Percentiles rank a stretch among this genome's conserved stretches.
phyloP scores from a whole-genome alignment of 2,888 invertebrate species.

The Physocephala rufipes region DNA sequence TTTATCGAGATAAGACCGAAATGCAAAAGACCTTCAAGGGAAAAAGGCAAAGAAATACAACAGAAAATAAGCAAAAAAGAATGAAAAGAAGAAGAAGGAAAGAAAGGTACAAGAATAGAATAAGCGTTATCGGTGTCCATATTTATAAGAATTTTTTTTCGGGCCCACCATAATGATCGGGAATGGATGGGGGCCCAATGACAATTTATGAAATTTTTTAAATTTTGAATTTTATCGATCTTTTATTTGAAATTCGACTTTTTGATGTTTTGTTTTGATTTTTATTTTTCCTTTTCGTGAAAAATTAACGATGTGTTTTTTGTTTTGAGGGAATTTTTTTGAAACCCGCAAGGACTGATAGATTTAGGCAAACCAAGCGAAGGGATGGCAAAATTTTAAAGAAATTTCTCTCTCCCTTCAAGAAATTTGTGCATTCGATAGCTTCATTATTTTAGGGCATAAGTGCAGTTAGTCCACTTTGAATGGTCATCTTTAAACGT shows the following conservation, averaged over 20 bases:
- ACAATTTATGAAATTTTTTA: not conserved
- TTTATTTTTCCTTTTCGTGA: constrained; percentile 38
- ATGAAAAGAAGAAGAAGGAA: too few relatives aligned
- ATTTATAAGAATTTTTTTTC: too few relatives aligned
- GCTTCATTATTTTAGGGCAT: not conserved
- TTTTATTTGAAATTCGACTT: constrained; percentile 13
- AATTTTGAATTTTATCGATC: constrained; percentile 15
- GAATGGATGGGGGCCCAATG: not conserved
- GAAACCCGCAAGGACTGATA: constrained; percentile 55
- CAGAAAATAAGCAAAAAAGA: too few relatives aligned
- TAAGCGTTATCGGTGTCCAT: too few relatives aligned
- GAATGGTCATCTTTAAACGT: not conserved
- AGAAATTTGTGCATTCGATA: constrained; percentile 9
- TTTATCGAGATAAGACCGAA: too few relatives aligned
- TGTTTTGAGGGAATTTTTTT: constrained; percentile 32
- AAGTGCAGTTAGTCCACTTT: constrained; percentile 1
- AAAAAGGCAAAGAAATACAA: too few relatives aligned
- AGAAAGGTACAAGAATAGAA: too few relatives aligned
- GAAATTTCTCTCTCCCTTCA: not conserved
- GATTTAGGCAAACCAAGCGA: constrained; percentile 49
- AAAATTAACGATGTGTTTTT: not conserved
- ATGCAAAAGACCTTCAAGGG: too few relatives aligned
- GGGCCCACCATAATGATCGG: too few relatives aligned
- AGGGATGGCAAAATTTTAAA: not conserved
- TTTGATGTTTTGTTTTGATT: constrained; percentile 7